Base-by-base conservation (phyloP, 2,113 vertebrate genomes). In the Scolopax mira region DNA sequence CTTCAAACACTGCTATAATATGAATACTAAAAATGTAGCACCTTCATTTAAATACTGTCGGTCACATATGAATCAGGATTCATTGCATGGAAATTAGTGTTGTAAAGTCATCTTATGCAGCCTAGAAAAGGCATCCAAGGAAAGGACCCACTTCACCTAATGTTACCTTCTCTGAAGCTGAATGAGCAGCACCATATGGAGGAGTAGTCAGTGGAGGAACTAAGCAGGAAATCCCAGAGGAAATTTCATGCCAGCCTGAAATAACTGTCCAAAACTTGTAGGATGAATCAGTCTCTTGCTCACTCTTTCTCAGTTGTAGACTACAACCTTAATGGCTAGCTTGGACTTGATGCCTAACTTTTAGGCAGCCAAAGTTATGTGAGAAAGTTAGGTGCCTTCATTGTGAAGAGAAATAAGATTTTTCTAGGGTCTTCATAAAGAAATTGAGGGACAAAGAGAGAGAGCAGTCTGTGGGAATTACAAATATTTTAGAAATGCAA, bases 241-340 rank as follows among this genome's bases (percentile, higher is more conserved):
- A 94, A 82, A 85, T 85, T 88, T 88, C 52, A 55, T 85, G 54
- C 37, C 52, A 30, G 67, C 52, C 52, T 85, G 74, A 93, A 94
- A 88, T 79, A 94, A 15, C 42, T 85, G 74, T 64, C 46, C 70
- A 75, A 79, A 57, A 79, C 57, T 42, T 88, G 62, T 37, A 67
- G 79, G 33, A 90, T 89, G 79, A 93, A 90, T 93, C 88, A 79
- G 31, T 58, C 10, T 39, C 3, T 49, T 61, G 2, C 46, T 91
- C 57, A 66, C 65, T 74, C 16, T 70, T 84, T 87, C 69, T 74
- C 51, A 70, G 19, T 51, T 91, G 41, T 31, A 65, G 31, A 80
- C 55, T 85, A 23, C 28, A 71, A 17, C 11, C n/a, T 49, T 74
- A 81, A 79, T 62, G n/a, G 46, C 65, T 85, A 30, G 11, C 25